Base-by-base conservation (phyloP, 2,113 vertebrate genomes). In the Camelus bactrianus region DNA sequence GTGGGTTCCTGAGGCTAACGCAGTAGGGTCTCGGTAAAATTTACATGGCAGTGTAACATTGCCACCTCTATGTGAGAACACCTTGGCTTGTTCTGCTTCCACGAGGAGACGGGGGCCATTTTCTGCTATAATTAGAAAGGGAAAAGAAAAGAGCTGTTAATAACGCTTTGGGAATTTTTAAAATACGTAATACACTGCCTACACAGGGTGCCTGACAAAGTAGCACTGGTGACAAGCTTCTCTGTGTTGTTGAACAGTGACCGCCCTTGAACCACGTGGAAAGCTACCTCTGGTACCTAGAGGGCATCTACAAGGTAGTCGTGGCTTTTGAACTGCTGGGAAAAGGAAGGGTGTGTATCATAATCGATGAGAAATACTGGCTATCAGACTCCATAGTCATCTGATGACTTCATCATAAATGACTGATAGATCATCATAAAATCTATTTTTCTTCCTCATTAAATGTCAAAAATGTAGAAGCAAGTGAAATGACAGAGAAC, bases 21-120 rank as follows among this genome's bases (percentile, higher is more conserved):
- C 13, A 60, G 97, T 97, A 42, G 98, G 98, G 81, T 98, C 97
- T 35, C 98, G 97, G 42, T 96, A 93, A 96, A 99, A 98, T 76
- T 93, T 99, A 98, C 99, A 99, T 1, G 99, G 99, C 97, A 99
- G 98, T 88, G 99, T 99, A 70, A 99, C 98, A 13, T 99, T 99
- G 97, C 97, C 98, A 24, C 99, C 99, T 2, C 98, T 97, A 1
- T 97, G 97, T 4, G 99, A 99, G 67, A 98, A 97, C 54, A 99
- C 94, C 97, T 99, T 99, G 14, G 98, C 94, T 98, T 99, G 99
- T 32, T 99, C 99, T 69, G 99, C 99, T 97, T 98, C 97, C 97
- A 99, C 99, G 0, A 99, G 98, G 17, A 99, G 99, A 67, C 97
- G 98, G n/a, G 99, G 99, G 13, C 98, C 99, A 20, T 98, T 99